Evolutionary conservation across 2,797 vertebrate genomes (phyloP), one percentile per base, ranked within the genome.

Genomic region (Amniataba percoides): DNA sequence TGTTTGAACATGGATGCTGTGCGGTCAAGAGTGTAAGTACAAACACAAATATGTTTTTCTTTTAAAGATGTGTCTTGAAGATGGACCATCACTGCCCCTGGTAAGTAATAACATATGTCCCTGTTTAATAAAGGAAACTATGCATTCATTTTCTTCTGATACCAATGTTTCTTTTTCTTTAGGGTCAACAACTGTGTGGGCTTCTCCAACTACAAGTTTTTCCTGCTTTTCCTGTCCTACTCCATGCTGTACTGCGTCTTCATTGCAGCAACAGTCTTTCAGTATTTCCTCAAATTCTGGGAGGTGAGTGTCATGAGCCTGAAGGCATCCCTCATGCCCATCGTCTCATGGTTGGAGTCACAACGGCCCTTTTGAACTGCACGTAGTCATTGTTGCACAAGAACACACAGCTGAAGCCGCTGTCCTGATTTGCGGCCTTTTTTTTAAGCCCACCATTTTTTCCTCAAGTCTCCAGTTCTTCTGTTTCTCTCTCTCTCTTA

Each of bases 131-230:
- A 55, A 62, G 25, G 1, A 36, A 69, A 66, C 3, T 7, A 7
- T 70, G 19, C 36, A 31, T 45, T 19, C 0, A 18, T 31, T 60
- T 52, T 61, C 7, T 15, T 57, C 40, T 82, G 53, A 86, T 2
- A 40, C 11, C 11, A n/a, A 3, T 1, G 2, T 72, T 12, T 70
- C 0, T 55, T 77, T 76, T 62, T 46, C 61, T 83, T 74, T 16
- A 99, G 98, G 98, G 97, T 99, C 81, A 99, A 99, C 94, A 99
- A 99, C 95, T 99, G 98, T 88, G 96, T 99, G 87, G 98, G 98
- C 76, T 99, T 98, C 94, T 97, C 98, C 86, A 99, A 99, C 96
- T 99, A 99, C 95, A 99, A 99, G 95, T 99, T 97, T 92, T 99
- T 99, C 90, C 96, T 99, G 55, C 96, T 99, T 48, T 99, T 99